These are phyloP conservation scores for Halcyon senegalensis DNA, from an alignment of 2,113 vertebrate genomes.

Conservation along the genomic window DNA sequence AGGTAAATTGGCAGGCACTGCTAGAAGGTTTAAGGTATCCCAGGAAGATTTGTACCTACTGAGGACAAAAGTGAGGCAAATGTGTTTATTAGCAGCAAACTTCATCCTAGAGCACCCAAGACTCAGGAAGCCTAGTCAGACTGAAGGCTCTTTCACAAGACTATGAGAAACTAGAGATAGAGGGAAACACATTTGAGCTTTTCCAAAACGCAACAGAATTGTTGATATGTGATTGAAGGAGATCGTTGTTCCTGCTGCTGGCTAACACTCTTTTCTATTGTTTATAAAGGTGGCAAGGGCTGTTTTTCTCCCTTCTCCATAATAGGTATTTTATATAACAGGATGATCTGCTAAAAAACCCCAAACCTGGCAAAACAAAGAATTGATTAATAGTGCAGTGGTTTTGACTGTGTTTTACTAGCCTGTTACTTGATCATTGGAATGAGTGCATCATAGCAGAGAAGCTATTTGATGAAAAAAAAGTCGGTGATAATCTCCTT, in stretches of 20 bases:
- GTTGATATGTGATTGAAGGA: background rate
- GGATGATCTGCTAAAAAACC: background rate
- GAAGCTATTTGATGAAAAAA: background rate
- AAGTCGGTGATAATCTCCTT: background rate
- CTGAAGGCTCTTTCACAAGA: background rate
- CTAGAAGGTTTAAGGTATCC: background rate
- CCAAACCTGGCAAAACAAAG: background rate
- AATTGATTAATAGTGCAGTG: background rate
- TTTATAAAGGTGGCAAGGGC: background rate
- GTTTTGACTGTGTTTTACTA: background rate
- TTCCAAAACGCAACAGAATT: background rate
- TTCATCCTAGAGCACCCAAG: background rate
- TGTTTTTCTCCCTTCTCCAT: background rate
- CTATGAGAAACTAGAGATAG: background rate
- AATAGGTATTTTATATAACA: background rate
- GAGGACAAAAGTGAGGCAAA: background rate
- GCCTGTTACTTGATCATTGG: background rate
- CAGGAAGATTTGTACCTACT: background rate
- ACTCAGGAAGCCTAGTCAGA: background rate
- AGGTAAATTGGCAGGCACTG: background rate
- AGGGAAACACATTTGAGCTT: background rate
- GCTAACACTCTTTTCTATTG: background rate
- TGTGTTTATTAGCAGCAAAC: background rate
- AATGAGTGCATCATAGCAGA: background rate
- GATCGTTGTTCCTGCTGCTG: background rate